phyloP scores from a whole-genome alignment of 92 coral and sea anemone species.

The Siderastrea siderea region DNA sequence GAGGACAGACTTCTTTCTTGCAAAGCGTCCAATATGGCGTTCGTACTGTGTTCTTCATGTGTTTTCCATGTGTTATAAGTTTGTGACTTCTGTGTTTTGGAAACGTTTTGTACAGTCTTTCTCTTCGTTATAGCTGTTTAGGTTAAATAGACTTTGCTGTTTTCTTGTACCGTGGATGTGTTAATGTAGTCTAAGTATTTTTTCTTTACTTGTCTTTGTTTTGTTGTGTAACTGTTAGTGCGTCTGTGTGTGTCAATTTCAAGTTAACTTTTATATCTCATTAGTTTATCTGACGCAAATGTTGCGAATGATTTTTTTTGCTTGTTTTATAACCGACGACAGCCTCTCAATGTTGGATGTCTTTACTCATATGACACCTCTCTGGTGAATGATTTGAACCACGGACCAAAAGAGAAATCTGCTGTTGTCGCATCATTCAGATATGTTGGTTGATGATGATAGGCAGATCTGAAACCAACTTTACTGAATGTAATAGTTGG shows the following conservation, averaged over 20 bases:
- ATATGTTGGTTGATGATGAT: constrained; percentile 78
- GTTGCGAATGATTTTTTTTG: constrained; percentile 44
- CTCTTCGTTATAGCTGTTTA: background rate
- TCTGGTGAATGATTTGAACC: constrained; percentile 73
- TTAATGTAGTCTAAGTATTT: background rate
- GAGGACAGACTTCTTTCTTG: background rate
- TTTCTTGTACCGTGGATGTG: background rate
- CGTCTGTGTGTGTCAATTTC: background rate
- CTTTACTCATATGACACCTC: constrained; percentile 91
- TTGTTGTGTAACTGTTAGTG: background rate
- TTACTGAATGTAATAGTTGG: background rate
- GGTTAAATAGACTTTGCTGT: background rate
- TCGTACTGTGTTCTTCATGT: background rate
- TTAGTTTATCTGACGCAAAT: constrained; percentile 73
- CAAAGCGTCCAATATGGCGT: constrained; percentile 67
- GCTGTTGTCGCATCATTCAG: constrained; percentile 24
- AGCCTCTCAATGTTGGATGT: constrained; percentile 67
- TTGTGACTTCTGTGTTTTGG: background rate
- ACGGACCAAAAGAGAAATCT: constrained; percentile 29
- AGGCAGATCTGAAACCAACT: constrained; percentile 69
- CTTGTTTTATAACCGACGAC: constrained; percentile 3
- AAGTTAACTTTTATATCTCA: constrained; percentile 1
- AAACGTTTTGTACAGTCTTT: too few species aligned
- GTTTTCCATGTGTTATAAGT: too few species aligned
- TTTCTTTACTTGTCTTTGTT: background rate